These are phyloP conservation scores for Pseudococcus viburni DNA, from an alignment of 2,888 invertebrate genomes.

Conservation along the genomic window DNA sequence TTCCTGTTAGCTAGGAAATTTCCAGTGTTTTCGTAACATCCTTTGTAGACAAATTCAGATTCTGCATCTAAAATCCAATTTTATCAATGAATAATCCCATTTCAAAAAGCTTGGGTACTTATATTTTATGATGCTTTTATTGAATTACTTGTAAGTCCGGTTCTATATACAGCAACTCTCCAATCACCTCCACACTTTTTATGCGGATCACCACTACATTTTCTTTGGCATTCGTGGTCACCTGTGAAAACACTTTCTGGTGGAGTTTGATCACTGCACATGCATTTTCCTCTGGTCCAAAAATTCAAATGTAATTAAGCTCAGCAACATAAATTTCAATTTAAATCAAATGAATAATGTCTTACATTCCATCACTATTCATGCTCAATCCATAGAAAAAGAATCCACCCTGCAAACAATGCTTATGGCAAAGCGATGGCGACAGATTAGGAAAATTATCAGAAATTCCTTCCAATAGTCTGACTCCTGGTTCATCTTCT, in stretches of 20 bases:
- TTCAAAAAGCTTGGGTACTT: background rate
- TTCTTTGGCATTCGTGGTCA: conserved; percentile 68
- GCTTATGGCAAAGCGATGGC: background rate
- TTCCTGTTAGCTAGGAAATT: conserved; percentile 49
- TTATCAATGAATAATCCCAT: background rate
- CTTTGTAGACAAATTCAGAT: conserved; percentile 4
- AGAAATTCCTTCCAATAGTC: background rate
- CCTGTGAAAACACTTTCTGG: conserved; percentile 39
- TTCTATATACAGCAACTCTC: conserved; percentile 68
- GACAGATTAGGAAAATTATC: background rate
- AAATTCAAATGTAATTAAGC: background rate
- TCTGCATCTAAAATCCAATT: background rate
- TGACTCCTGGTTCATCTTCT: conserved; percentile 3
- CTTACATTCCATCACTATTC: background rate
- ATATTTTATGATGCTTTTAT: background rate
- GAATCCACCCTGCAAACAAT: conserved; percentile 16
- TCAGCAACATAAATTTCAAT: background rate
- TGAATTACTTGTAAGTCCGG: conserved; percentile 67
- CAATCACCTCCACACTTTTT: conserved; percentile 69
- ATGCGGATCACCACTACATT: conserved; percentile 68
- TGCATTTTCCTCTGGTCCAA: background rate
- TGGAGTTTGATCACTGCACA: conserved; percentile 68
- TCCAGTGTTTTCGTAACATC: conserved; percentile 65
- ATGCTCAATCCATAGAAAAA: background rate
- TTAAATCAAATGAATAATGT: background rate